These are phyloP conservation scores for Parazoanthus atlanticus DNA, from an alignment of 92 coral and sea anemone species.

Conservation along the genomic window DNA sequence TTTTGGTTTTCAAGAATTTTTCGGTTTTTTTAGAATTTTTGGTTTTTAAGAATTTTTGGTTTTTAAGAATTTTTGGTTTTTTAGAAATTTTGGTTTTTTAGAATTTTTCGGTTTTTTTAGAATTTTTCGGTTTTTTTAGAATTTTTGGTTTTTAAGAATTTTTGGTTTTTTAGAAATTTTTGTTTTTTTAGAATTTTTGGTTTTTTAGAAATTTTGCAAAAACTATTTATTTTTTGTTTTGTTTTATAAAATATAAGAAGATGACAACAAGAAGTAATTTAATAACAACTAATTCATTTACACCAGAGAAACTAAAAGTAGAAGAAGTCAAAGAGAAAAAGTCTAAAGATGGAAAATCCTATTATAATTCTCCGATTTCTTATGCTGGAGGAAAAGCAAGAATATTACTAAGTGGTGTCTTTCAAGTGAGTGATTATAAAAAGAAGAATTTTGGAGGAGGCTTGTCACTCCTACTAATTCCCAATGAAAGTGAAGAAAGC, in stretches of 20 bases:
- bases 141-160: no score
- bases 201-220: not conserved
- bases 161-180: no score
- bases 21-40: no score
- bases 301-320: slow-evolving; percentile 7
- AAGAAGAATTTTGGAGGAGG: not conserved
- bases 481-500: not conserved
- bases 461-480: not conserved
- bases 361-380: not conserved
- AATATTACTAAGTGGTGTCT: slow-evolving; percentile 1
- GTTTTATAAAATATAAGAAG: slow-evolving; percentile 3
- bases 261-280: not conserved
- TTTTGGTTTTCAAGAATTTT: no score
- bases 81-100: no score
- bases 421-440: not conserved
- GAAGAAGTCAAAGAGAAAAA: not conserved
- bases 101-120: no score
- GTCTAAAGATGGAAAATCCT: not conserved
- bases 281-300: slow-evolving; percentile 2
- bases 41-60: no score
- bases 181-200: not conserved
- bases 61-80: no score
- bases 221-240: not conserved
- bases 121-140: no score
- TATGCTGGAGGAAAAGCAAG: slow-evolving; percentile 1